Conservation (phyloP, 2,888 invertebrate species). For the Aphidoletes aphidimyza region DNA sequence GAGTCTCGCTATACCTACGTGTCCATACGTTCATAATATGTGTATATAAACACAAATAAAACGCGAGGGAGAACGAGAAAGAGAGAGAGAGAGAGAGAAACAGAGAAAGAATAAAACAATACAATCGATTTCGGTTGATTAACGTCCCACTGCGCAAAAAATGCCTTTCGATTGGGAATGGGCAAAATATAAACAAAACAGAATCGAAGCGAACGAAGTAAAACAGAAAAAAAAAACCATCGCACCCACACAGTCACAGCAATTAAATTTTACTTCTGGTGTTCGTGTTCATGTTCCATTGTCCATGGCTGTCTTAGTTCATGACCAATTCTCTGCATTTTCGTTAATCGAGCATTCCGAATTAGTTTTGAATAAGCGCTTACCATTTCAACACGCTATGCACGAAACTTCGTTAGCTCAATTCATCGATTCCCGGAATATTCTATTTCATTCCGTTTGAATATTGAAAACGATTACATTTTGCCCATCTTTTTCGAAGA, state of each 20-base stretch:
- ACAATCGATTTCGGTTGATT: conserved; percentile 47
- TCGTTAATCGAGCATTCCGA: background rate
- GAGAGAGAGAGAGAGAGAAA: background rate
- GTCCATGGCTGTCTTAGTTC: background rate
- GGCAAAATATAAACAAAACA: conserved; percentile 31
- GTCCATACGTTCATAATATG: background rate
- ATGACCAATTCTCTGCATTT: background rate
- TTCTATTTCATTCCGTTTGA: background rate
- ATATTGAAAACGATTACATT: background rate
- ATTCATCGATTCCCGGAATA: conserved; percentile 4
- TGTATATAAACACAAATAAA: background rate
- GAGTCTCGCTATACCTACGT: background rate
- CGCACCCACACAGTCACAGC: background rate
- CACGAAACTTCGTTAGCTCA: background rate
- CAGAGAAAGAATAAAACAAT: background rate
- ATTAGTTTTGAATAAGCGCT: conserved; percentile 23
- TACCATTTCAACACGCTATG: conserved; percentile 20
- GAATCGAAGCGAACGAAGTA: too few species aligned
- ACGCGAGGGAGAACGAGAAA: background rate
- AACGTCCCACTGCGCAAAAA: conserved; percentile 18
- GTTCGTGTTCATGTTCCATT: background rate
- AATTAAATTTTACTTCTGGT: background rate
- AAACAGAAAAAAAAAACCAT: too few species aligned
- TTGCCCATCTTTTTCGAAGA: too few species aligned
- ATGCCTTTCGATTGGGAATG: background rate